These are phyloP conservation scores for Melanotus villosus DNA, from an alignment of 2,888 invertebrate genomes.

Conservation along the genomic window DNA sequence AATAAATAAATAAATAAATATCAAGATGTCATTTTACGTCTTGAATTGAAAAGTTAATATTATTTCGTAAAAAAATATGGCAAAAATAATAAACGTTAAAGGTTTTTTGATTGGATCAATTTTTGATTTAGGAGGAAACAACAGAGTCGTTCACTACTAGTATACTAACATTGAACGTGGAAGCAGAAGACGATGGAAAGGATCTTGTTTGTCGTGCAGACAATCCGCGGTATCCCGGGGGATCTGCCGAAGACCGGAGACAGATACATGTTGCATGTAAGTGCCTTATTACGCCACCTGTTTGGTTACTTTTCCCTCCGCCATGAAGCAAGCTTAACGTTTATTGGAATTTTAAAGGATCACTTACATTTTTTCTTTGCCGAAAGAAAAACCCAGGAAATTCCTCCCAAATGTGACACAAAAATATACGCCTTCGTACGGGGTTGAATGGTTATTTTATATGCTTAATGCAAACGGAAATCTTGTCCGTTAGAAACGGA, in stretches of 20 bases:
- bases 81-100: not conserved
- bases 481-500: no score
- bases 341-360: constrained; percentile 30
- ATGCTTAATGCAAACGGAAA: not conserved
- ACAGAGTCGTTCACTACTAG: constrained; percentile 80
- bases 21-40: no score
- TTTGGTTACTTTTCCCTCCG: constrained; percentile 38
- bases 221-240: constrained; percentile 89
- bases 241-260: constrained; percentile 83
- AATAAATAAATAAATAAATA: no score
- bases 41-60: no score
- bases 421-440: no score
- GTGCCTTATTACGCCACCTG: constrained; percentile 66
- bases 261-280: constrained; percentile 88
- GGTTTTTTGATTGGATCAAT: constrained; percentile 4
- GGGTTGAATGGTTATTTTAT: not conserved
- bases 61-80: no score
- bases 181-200: constrained; percentile 85
- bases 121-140: constrained; percentile 71
- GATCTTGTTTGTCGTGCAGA: constrained; percentile 88
- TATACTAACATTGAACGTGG: constrained; percentile 81
- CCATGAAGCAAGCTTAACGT: constrained; percentile 22
- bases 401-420: not conserved
- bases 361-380: constrained; percentile 7
- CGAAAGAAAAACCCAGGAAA: not conserved